These are phyloP conservation scores for Sturnus vulgaris DNA, from an alignment of 2,113 vertebrate genomes.

Conservation along the genomic window DNA sequence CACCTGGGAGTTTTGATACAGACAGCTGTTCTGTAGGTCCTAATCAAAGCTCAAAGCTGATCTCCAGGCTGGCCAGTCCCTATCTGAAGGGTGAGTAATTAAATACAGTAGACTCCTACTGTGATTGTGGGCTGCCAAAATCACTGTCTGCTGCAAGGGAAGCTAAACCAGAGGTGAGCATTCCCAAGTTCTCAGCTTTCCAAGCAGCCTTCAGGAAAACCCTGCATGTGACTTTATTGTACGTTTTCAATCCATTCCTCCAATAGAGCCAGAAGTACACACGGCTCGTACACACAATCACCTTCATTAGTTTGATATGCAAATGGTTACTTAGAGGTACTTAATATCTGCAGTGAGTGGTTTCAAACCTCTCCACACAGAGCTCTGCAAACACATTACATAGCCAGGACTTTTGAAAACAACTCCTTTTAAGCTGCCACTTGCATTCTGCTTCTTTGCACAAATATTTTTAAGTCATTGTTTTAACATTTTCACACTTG, in stretches of 20 bases:
- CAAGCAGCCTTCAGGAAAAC: background rate
- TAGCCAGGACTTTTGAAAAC: background rate
- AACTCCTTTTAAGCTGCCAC: background rate
- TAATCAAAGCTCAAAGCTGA: background rate
- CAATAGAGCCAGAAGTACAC: background rate
- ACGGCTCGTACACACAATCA: background rate
- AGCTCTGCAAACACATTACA: background rate
- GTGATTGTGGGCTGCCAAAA: background rate
- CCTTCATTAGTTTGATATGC: background rate
- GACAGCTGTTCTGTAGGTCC: background rate
- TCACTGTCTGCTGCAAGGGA: background rate
- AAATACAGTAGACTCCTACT: background rate
- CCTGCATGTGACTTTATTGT: background rate
- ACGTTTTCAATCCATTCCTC: background rate
- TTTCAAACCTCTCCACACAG: background rate
- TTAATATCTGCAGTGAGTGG: background rate
- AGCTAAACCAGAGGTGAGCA: background rate
- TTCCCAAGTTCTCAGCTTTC: background rate
- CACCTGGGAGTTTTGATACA: background rate
- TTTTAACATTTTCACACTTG: conserved; percentile 1
- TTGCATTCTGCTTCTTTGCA: background rate
- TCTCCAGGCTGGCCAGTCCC: rapidly evolving
- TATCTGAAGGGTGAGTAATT: background rate
- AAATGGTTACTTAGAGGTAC: background rate
- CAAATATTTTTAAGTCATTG: conserved; percentile 2